Base-by-base conservation (phyloP, 1,140 invertebrate species). In the Propsilocerus akamusi region DNA sequence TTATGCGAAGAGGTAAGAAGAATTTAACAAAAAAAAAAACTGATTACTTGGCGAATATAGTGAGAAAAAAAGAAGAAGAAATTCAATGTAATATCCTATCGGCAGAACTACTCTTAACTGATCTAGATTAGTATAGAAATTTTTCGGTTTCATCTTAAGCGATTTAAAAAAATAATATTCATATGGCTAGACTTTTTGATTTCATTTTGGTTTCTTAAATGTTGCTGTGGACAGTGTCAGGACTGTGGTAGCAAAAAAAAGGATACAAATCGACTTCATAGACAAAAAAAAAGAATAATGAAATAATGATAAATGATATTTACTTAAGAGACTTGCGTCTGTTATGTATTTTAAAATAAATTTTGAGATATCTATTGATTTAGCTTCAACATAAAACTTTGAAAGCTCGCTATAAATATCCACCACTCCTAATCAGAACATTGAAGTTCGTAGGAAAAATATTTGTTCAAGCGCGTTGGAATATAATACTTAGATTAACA, bases 1-100 rank as follows among this genome's bases (percentile, higher is more conserved):
- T 73, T 96, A 68, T 95, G 91, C 68, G 94, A 97, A 71, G 93
- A 97, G 87, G 91, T 96, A 77, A 84, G 80, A 75, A 30, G 28
- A 30, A 30, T 30, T 30, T 30, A 6, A 30, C n/a, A 30, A n/a
- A 3, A 30, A 30, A 30, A 30, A 30, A 30, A n/a, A 8, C n/a
- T 30, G 6, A 30, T 30, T 30, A 30, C 6, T 30, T 8, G n/a
- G n/a, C 10, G 6, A 30, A 11, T 11, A 30, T 11, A 30, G 6
- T n/a, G 10, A 11, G 6, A 11, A 11, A 30, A 30, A 30, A 11
- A 6, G n/a, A 30, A 30, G 28, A 14, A 20, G 8, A 41, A 8
- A 17, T 20, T 41, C n/a, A 17, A 41, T 41, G 14, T 3, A 30
- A 11, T 30, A n/a, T 30, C 2, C n/a, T n/a, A 30, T 11, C 2